Evolutionary conservation across 2,888 invertebrate genomes (phyloP).

Genomic region (Sialis lutaria): DNA sequence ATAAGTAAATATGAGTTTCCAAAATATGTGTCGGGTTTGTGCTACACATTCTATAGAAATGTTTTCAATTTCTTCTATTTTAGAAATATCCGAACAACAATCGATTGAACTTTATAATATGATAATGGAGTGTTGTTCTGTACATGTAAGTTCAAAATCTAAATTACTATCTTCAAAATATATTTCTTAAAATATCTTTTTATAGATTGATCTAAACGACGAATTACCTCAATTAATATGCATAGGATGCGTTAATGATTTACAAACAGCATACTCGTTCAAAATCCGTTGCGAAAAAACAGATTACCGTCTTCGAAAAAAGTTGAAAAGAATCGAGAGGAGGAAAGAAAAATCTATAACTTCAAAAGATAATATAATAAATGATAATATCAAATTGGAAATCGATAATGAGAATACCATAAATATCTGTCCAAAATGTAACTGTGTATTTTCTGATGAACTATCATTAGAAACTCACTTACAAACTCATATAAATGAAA

Average conservation of each 20-base stretch:
- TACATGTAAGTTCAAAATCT: slow-evolving; percentile 19
- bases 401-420: background rate
- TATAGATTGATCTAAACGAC: slow-evolving; percentile 20
- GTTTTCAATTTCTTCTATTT: slow-evolving; percentile 22
- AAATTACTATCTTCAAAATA: background rate
- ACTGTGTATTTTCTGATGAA: background rate
- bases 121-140: slow-evolving; percentile 24
- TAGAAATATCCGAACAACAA: slow-evolving; percentile 15
- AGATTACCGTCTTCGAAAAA: slow-evolving; percentile 20
- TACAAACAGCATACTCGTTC: slow-evolving; percentile 22
- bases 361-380: background rate
- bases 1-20: slow-evolving; percentile 11
- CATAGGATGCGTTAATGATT: slow-evolving; percentile 21
- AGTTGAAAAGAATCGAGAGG: slow-evolving; percentile 9
- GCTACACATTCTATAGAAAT: slow-evolving; percentile 20
- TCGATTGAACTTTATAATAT: slow-evolving; percentile 21
- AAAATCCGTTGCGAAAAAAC: slow-evolving; percentile 24
- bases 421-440: background rate
- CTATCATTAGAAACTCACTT: background rate
- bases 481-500: background rate
- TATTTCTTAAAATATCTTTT: slow-evolving; percentile 5
- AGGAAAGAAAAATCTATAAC: background rate
- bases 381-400: background rate
- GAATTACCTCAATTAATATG: slow-evolving; percentile 23
- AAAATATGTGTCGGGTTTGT: slow-evolving; percentile 25